Percentiles rank a stretch among this genome's conserved stretches.
These are phyloP conservation scores for Beris chalybata DNA, from an alignment of 2,888 invertebrate species.

Conservation along the genomic window DNA sequence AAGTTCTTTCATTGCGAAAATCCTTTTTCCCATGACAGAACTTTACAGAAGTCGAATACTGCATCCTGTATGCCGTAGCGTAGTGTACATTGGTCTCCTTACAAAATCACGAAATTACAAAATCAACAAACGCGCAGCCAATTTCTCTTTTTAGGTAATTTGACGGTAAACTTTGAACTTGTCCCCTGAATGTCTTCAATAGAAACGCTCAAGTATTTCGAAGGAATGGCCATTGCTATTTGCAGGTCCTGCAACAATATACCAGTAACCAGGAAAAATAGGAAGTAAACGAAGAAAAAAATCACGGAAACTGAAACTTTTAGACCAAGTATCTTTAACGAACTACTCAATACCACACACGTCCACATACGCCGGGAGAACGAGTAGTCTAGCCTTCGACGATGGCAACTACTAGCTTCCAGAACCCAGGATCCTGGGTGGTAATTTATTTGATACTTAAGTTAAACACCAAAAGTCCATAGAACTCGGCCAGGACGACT, in stretches of 20 bases:
- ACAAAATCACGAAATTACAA: conserved; percentile 5
- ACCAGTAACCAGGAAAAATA: no score
- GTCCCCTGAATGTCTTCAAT: neutral
- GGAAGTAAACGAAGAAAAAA: neutral
- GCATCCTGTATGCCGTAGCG: no score
- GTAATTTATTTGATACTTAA: conserved; percentile 31
- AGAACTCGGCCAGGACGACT: conserved; percentile 1
- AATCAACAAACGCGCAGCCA: conserved; percentile 21
- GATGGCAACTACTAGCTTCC: conserved; percentile 6
- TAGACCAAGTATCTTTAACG: conserved; percentile 29
- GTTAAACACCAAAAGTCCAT: conserved; percentile 21
- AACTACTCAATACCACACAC: conserved; percentile 22
- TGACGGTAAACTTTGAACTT: conserved; percentile 13
- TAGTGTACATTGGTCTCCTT: no score
- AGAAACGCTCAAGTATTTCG: no score
- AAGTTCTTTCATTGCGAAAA: no score
- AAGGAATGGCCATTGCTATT: neutral
- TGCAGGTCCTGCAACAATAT: no score
- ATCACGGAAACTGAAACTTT: conserved; percentile 20
- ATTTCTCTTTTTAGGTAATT: conserved; percentile 13
- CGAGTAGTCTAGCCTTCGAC: conserved; percentile 1
- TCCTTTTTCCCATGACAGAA: no score
- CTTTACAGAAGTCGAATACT: no score
- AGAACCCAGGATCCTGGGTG: conserved; percentile 17
- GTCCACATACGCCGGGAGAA: neutral